Evolutionary conservation across 2,113 vertebrate species (phyloP).

Genomic region (Stegastes partitus): DNA sequence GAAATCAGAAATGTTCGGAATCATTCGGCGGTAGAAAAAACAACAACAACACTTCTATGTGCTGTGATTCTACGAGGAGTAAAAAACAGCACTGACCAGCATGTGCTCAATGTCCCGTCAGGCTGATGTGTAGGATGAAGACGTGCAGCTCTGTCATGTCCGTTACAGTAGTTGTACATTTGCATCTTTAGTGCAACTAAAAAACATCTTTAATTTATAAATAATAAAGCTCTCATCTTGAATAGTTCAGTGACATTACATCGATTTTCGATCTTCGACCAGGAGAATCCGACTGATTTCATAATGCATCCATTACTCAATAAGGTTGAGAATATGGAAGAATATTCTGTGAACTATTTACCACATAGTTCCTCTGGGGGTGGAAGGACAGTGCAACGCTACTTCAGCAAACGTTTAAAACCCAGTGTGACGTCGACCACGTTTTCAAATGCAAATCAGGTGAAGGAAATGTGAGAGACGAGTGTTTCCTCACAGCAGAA

Average conservation of each 20-base stretch:
- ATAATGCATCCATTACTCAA: neutral
- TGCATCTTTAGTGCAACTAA: slow-evolving; percentile 23
- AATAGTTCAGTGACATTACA: neutral
- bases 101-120: slow-evolving; percentile 7
- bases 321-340: neutral
- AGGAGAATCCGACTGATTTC: neutral
- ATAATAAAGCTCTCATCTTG: slow-evolving; percentile 13
- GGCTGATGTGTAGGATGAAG: neutral
- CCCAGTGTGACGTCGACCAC: slow-evolving; percentile 8
- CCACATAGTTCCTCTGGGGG: neutral
- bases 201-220: neutral
- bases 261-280: neutral
- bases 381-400: neutral
- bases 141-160: neutral
- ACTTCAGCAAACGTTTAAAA: neutral
- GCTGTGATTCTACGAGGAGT: neutral
- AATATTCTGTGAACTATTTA: neutral
- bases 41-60: too few species aligned
- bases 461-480: neutral
- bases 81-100: slow-evolving; percentile 53
- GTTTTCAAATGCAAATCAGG: neutral
- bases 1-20: neutral
- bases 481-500: neutral
- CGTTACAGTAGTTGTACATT: slow-evolving; percentile 1
- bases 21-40: neutral